Percentiles rank a stretch among this genome's conserved stretches.
Conservation (phyloP, 2,797 vertebrate genomes). For the Sebastes glaucus region DNA sequence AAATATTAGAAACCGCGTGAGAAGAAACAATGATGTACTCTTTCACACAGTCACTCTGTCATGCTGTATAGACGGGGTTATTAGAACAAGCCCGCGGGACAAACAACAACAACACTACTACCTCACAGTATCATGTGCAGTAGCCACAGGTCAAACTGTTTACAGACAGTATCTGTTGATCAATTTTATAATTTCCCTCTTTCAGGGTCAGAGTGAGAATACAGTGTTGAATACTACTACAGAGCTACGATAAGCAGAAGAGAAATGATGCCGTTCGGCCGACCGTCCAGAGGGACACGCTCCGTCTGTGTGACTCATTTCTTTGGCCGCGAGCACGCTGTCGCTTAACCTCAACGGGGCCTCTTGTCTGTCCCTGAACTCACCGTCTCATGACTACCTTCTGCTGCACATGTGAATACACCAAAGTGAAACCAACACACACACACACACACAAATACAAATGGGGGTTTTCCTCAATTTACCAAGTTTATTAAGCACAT, state of each 20-base stretch:
- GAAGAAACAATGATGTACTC: neutral
- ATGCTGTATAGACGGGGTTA: neutral
- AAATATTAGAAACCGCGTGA: neutral
- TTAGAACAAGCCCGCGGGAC: neutral
- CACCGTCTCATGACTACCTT: conserved; percentile 67
- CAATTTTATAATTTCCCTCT: neutral
- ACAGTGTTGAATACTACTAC: neutral
- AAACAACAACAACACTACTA: neutral
- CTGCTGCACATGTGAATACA: conserved; percentile 66
- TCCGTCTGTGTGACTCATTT: conserved; percentile 16
- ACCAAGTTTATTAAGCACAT: conserved; percentile 51
- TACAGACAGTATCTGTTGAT: conserved; percentile 16
- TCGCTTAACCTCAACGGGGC: conserved; percentile 28
- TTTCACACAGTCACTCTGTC: neutral
- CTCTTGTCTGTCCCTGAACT: conserved; percentile 42
- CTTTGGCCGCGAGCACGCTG: neutral
- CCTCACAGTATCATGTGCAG: neutral
- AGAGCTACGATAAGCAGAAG: conserved; percentile 2
- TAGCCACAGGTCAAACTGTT: neutral
- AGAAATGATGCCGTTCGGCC: neutral
- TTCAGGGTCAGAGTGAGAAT: neutral
- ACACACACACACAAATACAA: neutral
- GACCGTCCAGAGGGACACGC: neutral
- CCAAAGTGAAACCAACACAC: conserved; percentile 62
- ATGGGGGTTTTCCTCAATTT: neutral